phyloP scores from a whole-genome alignment of 2,888 invertebrate genomes.

The Dendrolimus pini region DNA sequence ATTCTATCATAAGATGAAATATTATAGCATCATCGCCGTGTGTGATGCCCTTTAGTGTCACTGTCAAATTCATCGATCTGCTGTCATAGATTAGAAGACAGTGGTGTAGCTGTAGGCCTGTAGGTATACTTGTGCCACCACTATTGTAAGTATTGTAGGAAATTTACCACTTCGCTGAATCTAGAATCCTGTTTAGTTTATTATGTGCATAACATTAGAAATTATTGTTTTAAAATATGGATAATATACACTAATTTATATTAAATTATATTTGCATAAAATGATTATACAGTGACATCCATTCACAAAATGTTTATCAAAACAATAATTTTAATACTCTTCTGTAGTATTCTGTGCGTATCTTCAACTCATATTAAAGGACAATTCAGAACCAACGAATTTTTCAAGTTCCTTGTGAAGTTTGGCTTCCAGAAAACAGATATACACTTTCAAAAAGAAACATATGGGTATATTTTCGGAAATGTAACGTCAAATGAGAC shows the following conservation, averaged over 20 bases:
- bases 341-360: conserved; percentile 33
- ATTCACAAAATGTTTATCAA: conserved; percentile 48
- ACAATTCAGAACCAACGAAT: conserved; percentile 76
- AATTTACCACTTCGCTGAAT: too few species aligned
- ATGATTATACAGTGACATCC: conserved; percentile 3
- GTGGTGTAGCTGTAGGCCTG: background rate
- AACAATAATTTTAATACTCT: conserved; percentile 34
- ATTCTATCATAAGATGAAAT: too few species aligned
- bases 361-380: conserved; percentile 57
- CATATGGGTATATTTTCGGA: conserved; percentile 97
- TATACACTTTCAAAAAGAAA: conserved; percentile 87
- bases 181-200: too few species aligned
- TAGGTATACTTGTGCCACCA: too few species aligned
- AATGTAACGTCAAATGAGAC: conserved; percentile 88
- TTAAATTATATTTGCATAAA: background rate
- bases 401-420: conserved; percentile 94
- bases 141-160: too few species aligned
- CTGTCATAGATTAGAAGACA: too few species aligned
- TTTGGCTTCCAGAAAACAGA: conserved; percentile 98
- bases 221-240: too few species aligned
- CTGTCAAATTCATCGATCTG: too few species aligned
- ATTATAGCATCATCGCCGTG: too few species aligned
- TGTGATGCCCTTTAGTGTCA: too few species aligned
- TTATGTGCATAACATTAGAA: too few species aligned
- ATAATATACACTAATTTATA: too few species aligned